Evolutionary conservation across 2,888 invertebrate genomes (phyloP), one percentile per base, ranked within the genome.

Genomic region (Coremacera marginata): DNA sequence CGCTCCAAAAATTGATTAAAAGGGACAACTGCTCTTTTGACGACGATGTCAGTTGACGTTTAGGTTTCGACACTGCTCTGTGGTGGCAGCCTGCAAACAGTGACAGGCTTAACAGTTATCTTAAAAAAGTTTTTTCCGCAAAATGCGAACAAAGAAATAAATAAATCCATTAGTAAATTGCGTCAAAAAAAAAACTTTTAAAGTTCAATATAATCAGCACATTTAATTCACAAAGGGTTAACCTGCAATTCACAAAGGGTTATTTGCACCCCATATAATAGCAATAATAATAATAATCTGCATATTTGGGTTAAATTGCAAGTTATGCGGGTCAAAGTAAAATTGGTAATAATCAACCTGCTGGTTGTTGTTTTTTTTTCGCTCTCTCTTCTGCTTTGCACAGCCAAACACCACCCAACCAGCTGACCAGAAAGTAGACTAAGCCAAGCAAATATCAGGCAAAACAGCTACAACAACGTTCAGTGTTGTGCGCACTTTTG

Each of bases 261-360:
- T 44, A 44, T 44, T 44, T 44, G 44, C 44, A 44, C 44, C 44
- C 44, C 44, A 44, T 44, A 44, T 44, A 44, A 44, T 44, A 44
- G 44, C 14, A 44, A 44, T 14, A 44, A 44, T 44, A 44, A 52
- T 44, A 44, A 52, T 70, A 70, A 55, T 70, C 19, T 55, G 70
- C 51, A 70, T 70, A 70, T 70, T 70, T 55, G 52, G 55, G 70
- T 70, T 70, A 70, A 70, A 55, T 55, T 70, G 70, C n/a, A 52
- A 70, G 55, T 55, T 70, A 52, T 70, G 70, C 55, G 70, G 70
- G 70, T 70, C 70, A 70, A 70, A 70, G 52, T 51, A 55, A 34
- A 70, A n/a, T 52, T 70, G 34, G 22, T 19, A 22, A 37, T 44
- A 67, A 67, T 63, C 63, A 63, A 63, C 63, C 63, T 63, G 63